phyloP scores from a whole-genome alignment of 2,113 vertebrate species.

The Vimba vimba region DNA sequence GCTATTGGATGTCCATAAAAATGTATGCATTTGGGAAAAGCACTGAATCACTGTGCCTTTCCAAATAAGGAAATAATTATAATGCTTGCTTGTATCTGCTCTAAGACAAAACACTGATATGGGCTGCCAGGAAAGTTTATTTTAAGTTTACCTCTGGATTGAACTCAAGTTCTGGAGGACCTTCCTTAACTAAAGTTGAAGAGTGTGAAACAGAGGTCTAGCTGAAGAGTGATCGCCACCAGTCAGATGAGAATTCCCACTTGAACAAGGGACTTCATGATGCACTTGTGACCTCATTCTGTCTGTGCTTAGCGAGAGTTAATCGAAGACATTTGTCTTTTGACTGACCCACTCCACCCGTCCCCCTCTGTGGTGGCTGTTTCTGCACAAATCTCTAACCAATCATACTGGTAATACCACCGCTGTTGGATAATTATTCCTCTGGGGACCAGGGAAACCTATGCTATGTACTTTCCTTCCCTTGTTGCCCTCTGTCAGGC shows the following conservation, averaged over 20 bases:
- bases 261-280: slow-evolving; percentile 36
- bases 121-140: neutral
- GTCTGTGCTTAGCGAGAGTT: slow-evolving; percentile 63
- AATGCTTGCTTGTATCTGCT: neutral
- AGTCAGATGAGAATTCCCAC: slow-evolving; percentile 7
- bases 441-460: slow-evolving; percentile 70
- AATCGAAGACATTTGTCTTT: slow-evolving; percentile 67
- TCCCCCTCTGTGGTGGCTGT: slow-evolving; percentile 62
- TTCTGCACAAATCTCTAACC: slow-evolving; percentile 73
- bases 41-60: slow-evolving; percentile 6
- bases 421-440: slow-evolving; percentile 81
- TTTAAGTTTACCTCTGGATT: neutral
- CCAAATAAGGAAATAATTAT: neutral
- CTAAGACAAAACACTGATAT: neutral
- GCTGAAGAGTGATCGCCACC: neutral
- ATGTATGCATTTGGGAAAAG: neutral
- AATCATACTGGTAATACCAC: slow-evolving; percentile 72
- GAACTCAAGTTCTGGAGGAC: slow-evolving; percentile 3
- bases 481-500: neutral
- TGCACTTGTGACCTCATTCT: slow-evolving; percentile 72
- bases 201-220: slow-evolving; percentile 6
- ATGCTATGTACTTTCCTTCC: slow-evolving; percentile 37
- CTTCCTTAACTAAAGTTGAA: slow-evolving; percentile 6
- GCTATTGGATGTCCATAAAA: neutral
- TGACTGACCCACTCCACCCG: slow-evolving; percentile 52